phyloP scores from a whole-genome alignment of 2,888 invertebrate genomes.

The Monopis laevigella region DNA sequence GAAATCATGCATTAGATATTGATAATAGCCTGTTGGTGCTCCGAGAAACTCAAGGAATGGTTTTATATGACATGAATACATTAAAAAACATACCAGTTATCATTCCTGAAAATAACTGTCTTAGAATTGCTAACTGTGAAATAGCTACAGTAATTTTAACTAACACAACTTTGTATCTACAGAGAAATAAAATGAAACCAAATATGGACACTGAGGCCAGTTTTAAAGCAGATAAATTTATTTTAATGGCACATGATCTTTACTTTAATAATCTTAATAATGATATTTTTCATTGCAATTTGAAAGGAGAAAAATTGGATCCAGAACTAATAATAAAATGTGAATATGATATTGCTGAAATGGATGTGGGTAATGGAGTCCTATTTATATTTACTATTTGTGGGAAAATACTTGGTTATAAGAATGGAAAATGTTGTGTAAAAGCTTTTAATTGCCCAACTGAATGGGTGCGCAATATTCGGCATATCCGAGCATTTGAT shows the following conservation, averaged over 20 bases:
- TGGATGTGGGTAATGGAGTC: slow-evolving; percentile 29
- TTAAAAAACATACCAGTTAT: slow-evolving; percentile 42
- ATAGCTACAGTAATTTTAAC: slow-evolving; percentile 32
- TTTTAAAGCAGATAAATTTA: slow-evolving; percentile 41
- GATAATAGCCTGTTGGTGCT: slow-evolving; percentile 39
- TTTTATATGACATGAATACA: slow-evolving; percentile 37
- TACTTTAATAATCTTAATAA: slow-evolving; percentile 37
- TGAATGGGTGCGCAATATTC: slow-evolving; percentile 45
- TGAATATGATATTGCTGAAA: slow-evolving; percentile 40
- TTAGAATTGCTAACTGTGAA: slow-evolving; percentile 40
- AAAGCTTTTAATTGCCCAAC: slow-evolving; percentile 33
- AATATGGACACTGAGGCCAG: slow-evolving; percentile 31
- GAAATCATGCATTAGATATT: slow-evolving; percentile 34
- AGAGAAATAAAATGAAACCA: slow-evolving; percentile 27
- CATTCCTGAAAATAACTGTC: slow-evolving; percentile 35
- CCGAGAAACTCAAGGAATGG: slow-evolving; percentile 36
- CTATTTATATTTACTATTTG: slow-evolving; percentile 41
- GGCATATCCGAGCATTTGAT: slow-evolving; percentile 36
- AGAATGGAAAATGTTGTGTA: slow-evolving; percentile 24
- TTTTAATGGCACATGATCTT: slow-evolving; percentile 29
- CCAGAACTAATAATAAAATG: slow-evolving; percentile 32
- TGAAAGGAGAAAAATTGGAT: slow-evolving; percentile 27
- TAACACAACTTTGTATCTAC: slow-evolving; percentile 35
- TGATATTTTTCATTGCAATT: slow-evolving; percentile 37
- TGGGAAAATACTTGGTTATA: slow-evolving; percentile 37